These are phyloP conservation scores for Girardia tigrina DNA, from an alignment of 2,888 invertebrate species.

Conservation along the genomic window DNA sequence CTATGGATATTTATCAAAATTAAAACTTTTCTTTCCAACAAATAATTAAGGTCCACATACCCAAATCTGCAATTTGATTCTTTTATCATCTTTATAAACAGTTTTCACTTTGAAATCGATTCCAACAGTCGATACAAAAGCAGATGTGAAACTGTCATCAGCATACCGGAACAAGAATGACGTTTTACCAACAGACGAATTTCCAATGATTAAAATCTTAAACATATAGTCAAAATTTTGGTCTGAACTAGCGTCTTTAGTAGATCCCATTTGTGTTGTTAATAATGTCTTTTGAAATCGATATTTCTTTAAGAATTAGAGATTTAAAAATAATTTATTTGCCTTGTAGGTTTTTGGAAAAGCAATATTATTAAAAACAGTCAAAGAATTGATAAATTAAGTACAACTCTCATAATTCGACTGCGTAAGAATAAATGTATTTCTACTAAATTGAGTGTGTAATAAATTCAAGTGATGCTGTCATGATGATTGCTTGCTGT, in stretches of 20 bases:
- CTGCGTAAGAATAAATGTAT: conserved; percentile 5
- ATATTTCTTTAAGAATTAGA: conserved; percentile 15
- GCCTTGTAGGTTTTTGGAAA: background rate
- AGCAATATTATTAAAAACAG: background rate
- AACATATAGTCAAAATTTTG: conserved; percentile 53
- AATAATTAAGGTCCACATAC: conserved; percentile 55
- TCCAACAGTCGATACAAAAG: conserved; percentile 97
- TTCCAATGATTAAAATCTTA: conserved; percentile 51
- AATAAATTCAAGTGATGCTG: background rate
- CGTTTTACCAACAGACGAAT: conserved; percentile 74
- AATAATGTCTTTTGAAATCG: background rate
- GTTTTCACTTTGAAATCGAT: conserved; percentile 99
- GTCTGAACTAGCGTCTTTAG: conserved; percentile 52
- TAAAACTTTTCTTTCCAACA: background rate
- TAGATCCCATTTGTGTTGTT: conserved; percentile 23
- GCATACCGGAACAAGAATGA: conserved; percentile 97
- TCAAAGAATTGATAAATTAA: conserved; percentile 19
- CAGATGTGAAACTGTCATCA: conserved; percentile 97
- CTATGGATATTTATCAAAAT: too few species aligned
- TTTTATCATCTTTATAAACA: conserved; percentile 94
- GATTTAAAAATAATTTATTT: background rate
- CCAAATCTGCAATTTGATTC: conserved; percentile 99
- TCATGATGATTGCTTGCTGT: background rate
- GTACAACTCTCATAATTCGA: conserved; percentile 20
- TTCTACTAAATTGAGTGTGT: conserved; percentile 18